Evolutionary conservation across 2,888 invertebrate genomes (phyloP).

Genomic region (Eupithecia exiguata): DNA sequence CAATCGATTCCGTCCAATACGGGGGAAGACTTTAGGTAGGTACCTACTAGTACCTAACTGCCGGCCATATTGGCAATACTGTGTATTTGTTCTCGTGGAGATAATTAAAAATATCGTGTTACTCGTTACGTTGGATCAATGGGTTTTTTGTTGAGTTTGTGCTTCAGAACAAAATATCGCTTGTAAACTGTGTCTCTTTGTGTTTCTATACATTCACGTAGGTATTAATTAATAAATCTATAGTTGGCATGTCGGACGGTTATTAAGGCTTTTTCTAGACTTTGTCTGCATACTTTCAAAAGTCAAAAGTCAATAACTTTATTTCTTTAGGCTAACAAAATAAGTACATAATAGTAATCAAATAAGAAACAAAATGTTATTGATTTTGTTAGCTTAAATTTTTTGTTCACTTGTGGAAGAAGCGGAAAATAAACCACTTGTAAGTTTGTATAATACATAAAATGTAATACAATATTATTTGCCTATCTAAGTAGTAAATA

Average conservation of each 20-base stretch:
- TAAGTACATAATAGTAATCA: no score
- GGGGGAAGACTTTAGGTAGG: slow-evolving; percentile 23
- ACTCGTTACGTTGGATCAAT: neutral
- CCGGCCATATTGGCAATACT: slow-evolving; percentile 15
- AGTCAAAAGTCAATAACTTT: no score
- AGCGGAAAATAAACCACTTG: no score
- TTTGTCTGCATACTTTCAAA: no score
- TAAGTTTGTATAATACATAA: no score
- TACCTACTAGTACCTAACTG: slow-evolving; percentile 25
- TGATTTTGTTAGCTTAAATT: no score
- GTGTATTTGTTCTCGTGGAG: slow-evolving; percentile 24
- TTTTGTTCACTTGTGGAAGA: no score
- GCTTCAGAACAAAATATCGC: neutral
- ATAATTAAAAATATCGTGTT: slow-evolving; percentile 32
- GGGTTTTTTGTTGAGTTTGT: neutral
- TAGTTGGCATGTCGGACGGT: neutral
- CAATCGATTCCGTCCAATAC: slow-evolving; percentile 37
- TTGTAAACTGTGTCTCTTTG: neutral
- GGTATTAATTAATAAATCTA: neutral
- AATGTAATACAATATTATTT: no score
- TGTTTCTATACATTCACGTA: neutral
- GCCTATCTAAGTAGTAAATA: no score
- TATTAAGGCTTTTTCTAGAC: neutral
- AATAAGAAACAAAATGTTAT: no score
- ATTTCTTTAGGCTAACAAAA: no score